Percentiles rank a stretch among this genome's conserved stretches.
phyloP scores from a whole-genome alignment of 2,113 vertebrate genomes.

The Limnothrissa miodon region DNA sequence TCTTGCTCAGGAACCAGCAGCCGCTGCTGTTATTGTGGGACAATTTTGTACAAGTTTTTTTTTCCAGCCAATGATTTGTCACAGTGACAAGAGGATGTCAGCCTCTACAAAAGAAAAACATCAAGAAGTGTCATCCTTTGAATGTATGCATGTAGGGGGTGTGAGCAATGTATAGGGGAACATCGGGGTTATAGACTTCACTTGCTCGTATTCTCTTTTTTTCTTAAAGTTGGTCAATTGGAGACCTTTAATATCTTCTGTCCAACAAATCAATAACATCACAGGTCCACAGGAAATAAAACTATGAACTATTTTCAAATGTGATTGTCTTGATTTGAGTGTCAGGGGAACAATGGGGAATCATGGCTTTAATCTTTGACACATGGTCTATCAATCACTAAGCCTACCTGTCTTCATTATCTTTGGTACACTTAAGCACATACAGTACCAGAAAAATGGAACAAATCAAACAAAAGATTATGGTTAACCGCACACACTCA shows the following conservation, averaged over 20 bases:
- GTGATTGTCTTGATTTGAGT: neutral
- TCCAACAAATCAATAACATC: neutral
- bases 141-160: constrained; percentile 72
- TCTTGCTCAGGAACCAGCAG: constrained; percentile 61
- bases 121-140: constrained; percentile 56
- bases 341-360: neutral
- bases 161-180: neutral
- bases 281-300: constrained; percentile 18
- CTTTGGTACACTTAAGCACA: neutral
- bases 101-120: constrained; percentile 33
- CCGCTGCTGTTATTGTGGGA: constrained; percentile 58
- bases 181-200: neutral
- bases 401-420: neutral
- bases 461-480: neutral
- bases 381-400: neutral
- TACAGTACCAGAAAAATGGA: neutral
- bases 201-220: neutral
- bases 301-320: constrained; percentile 15
- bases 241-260: neutral
- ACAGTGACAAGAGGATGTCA: constrained; percentile 28
- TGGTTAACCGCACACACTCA: neutral
- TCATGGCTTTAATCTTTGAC: neutral
- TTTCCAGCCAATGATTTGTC: constrained; percentile 28
- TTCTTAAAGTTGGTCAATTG: constrained; percentile 7
- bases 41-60: constrained; percentile 59